These are phyloP conservation scores for Caenorhabditis afra DNA, from an alignment of 2,888 invertebrate genomes.

Conservation along the genomic window DNA sequence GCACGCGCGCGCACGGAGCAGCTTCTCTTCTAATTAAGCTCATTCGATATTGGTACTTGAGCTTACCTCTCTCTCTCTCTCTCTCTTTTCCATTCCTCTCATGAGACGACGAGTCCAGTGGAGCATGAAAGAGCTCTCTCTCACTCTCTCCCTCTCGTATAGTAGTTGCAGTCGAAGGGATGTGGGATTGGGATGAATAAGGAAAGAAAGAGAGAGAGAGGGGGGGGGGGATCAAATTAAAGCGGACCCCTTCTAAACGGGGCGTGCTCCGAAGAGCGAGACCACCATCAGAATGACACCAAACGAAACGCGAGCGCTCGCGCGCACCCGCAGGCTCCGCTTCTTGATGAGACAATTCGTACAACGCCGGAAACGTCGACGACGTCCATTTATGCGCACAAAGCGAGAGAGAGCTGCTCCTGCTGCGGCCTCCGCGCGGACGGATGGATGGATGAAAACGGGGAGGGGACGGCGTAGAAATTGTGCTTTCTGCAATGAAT, in stretches of 20 bases:
- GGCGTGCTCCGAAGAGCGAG: background rate
- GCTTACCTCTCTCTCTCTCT: too few relatives aligned
- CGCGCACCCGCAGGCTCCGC: constrained; percentile 5
- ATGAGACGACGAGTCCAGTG: constrained; percentile 22
- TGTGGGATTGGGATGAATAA: background rate
- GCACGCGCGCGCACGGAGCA: constrained; percentile 29
- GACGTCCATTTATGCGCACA: too few relatives aligned
- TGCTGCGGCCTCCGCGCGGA: too few relatives aligned
- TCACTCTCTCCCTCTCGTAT: background rate
- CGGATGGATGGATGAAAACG: too few relatives aligned
- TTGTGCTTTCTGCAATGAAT: too few relatives aligned
- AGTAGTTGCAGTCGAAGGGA: constrained; percentile 16
- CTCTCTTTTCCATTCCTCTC: too few relatives aligned
- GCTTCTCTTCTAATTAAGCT: too few relatives aligned
- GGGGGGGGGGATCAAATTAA: constrained; percentile 37
- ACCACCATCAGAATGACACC: background rate
- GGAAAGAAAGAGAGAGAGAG: background rate
- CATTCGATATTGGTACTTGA: too few relatives aligned
- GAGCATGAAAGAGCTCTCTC: too few relatives aligned
- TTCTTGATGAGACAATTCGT: constrained; percentile 53
- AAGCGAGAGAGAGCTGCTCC: background rate
- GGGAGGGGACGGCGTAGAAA: background rate
- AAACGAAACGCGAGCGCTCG: too few relatives aligned
- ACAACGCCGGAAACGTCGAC: constrained; percentile 42
- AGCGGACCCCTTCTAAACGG: constrained; percentile 6